Percentiles rank a stretch among this genome's conserved stretches.
Conservation (phyloP, 2,797 vertebrate species). For the Sebastes cheni region DNA sequence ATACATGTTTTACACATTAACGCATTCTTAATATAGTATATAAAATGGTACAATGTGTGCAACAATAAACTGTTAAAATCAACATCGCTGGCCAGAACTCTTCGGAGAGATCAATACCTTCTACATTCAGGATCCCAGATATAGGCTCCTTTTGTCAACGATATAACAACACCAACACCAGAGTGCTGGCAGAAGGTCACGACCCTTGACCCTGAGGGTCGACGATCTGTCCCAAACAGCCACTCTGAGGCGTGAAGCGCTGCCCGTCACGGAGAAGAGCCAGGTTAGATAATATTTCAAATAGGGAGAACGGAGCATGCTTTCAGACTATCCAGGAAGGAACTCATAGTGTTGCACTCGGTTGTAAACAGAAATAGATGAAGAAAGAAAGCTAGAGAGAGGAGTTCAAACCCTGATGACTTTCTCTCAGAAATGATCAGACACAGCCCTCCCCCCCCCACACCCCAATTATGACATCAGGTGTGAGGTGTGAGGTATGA, state of each 20-base stretch:
- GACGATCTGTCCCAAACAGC: not conserved
- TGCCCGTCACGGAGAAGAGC: not conserved
- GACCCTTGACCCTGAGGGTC: not conserved
- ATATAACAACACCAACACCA: not conserved
- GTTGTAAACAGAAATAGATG: not conserved
- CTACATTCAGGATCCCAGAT: not conserved
- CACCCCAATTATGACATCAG: no score
- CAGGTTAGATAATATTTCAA: not conserved
- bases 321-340: not conserved
- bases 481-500: no score
- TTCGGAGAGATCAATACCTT: constrained; percentile 19
- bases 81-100: constrained; percentile 12
- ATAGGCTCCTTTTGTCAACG: not conserved
- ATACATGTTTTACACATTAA: no score
- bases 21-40: no score
- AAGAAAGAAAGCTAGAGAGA: no score
- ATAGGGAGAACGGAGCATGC: not conserved
- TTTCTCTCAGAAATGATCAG: no score
- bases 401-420: not conserved
- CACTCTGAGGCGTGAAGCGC: not conserved
- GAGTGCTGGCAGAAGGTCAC: not conserved
- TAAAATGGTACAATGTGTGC: no score
- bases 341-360: not conserved
- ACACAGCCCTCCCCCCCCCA: no score
- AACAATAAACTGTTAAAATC: no score